Percentiles rank a stretch among this genome's conserved stretches.
These are phyloP conservation scores for Anneissia japonica DNA, from an alignment of 35 echinoderm and acorn worm genomes.

Conservation along the genomic window DNA sequence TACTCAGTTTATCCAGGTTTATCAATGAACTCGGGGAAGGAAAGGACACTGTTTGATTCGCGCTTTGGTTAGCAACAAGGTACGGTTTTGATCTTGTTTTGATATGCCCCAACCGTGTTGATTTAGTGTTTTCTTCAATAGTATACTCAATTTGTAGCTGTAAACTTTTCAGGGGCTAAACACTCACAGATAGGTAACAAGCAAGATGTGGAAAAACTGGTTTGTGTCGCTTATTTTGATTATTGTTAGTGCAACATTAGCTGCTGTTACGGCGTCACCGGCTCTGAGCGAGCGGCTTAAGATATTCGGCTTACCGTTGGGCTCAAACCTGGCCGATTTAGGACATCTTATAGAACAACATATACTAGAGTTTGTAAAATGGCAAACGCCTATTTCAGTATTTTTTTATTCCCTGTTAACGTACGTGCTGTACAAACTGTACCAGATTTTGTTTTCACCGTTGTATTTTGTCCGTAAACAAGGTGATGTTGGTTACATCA, in stretches of 20 bases:
- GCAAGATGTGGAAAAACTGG: background rate
- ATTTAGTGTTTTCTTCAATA: background rate
- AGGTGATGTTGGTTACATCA: slow-evolving; percentile 43
- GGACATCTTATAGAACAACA: background rate
- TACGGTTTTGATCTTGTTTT: background rate
- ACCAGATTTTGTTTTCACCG: slow-evolving; percentile 18
- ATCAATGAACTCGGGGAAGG: background rate
- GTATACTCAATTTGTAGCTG: background rate
- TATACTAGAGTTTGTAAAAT: background rate
- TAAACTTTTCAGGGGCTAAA: background rate
- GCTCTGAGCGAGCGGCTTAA: background rate
- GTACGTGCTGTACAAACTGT: slow-evolving; percentile 7
- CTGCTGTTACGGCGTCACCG: background rate
- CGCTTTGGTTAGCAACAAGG: background rate
- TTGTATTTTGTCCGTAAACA: slow-evolving; percentile 19
- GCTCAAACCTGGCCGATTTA: background rate
- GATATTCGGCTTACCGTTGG: background rate
- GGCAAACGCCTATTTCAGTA: background rate
- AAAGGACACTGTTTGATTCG: background rate
- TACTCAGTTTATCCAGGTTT: too few species aligned
- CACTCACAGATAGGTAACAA: background rate
- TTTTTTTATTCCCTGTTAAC: background rate
- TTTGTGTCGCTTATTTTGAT: background rate
- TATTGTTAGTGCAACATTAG: background rate
- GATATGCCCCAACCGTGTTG: too few species aligned